Conservation (phyloP, 2,113 vertebrate genomes). For the Crotalus horridus region DNA sequence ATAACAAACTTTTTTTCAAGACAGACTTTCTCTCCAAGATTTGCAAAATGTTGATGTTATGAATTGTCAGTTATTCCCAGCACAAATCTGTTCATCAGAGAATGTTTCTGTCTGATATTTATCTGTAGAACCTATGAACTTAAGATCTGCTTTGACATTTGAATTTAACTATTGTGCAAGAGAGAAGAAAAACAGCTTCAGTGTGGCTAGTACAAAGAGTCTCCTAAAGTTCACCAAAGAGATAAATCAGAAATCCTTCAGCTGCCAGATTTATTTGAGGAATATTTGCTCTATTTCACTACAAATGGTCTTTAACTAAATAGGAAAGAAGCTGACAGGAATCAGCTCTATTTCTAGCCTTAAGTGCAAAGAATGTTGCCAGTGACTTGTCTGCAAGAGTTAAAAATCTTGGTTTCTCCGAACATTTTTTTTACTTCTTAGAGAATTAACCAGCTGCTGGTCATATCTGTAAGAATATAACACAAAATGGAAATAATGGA, state of each 20-base stretch:
- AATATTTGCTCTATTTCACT: slow-evolving; percentile 23
- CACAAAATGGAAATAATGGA: background rate
- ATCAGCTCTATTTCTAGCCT: slow-evolving; percentile 4
- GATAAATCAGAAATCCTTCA: slow-evolving; percentile 48
- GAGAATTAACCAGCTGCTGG: background rate
- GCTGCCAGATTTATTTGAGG: slow-evolving; percentile 43
- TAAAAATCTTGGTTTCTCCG: background rate
- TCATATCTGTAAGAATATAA: background rate
- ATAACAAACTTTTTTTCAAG: background rate
- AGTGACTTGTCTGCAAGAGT: background rate
- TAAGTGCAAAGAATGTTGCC: background rate
- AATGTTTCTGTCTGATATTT: slow-evolving; percentile 13
- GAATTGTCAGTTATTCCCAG: background rate
- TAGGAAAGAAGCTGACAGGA: slow-evolving; percentile 5
- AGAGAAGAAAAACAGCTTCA: slow-evolving; percentile 11
- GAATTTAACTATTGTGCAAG: background rate
- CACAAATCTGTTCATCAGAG: background rate
- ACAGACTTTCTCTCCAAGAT: background rate
- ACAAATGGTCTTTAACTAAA: slow-evolving; percentile 31
- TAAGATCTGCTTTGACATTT: background rate
- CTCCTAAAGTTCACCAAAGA: slow-evolving; percentile 5
- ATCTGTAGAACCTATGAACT: slow-evolving; percentile 14
- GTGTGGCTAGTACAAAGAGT: slow-evolving; percentile 10
- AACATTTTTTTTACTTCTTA: background rate
- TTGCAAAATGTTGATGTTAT: background rate